phyloP scores from a whole-genome alignment of 1,140 invertebrate genomes.

The Panagrolaimus sp. region DNA sequence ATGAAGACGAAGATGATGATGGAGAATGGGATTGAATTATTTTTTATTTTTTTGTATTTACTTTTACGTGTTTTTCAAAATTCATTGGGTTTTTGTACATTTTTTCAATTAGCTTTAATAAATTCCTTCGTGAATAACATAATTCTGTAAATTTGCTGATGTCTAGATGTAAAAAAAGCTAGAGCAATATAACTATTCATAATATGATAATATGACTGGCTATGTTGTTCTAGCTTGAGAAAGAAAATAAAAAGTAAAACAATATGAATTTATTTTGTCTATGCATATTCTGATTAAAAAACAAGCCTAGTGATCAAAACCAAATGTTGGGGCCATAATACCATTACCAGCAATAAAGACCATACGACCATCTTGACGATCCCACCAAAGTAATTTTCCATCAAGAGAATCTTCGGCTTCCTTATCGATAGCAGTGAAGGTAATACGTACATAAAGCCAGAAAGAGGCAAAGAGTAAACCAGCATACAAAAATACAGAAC shows the following conservation, averaged over 20 bases:
- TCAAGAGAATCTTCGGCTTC: conserved; percentile 47
- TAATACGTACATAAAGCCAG: conserved; percentile 49
- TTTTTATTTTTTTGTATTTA: not conserved
- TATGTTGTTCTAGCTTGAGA: too few species aligned
- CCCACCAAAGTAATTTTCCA: conserved; percentile 57
- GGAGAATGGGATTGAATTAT: not conserved
- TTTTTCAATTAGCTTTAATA: too few species aligned
- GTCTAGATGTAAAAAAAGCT: too few species aligned
- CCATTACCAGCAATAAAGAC: conserved; percentile 44
- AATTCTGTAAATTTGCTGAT: too few species aligned
- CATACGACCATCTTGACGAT: conserved; percentile 43
- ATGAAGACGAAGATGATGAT: not conserved
- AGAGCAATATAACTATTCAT: too few species aligned
- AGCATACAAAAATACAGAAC: conserved; percentile 51
- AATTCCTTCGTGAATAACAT: too few species aligned
- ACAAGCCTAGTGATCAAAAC: conserved; percentile 40
- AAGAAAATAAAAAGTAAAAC: too few species aligned
- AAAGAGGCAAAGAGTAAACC: conserved; percentile 41
- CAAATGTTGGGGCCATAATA: conserved; percentile 38
- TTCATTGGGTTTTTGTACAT: too few species aligned
- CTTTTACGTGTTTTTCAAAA: not conserved
- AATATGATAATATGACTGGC: too few species aligned
- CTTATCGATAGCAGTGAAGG: conserved; percentile 37
- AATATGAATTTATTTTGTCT: too few species aligned
- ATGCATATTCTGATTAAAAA: not conserved